These are phyloP conservation scores for Nyctibius grandis DNA, from an alignment of 2,797 vertebrate genomes.

Conservation along the genomic window DNA sequence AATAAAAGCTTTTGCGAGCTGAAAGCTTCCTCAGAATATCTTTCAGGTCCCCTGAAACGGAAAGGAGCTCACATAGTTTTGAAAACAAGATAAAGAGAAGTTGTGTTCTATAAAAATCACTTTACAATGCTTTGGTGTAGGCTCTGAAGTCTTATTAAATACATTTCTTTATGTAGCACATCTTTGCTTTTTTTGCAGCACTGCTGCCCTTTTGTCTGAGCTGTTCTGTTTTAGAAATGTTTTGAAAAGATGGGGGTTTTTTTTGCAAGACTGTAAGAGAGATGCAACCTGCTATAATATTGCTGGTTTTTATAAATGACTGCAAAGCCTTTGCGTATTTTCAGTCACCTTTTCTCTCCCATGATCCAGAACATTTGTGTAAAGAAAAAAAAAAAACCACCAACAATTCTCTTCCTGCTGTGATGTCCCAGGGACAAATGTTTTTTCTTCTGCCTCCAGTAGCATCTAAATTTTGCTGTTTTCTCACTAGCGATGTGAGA, in stretches of 20 bases:
- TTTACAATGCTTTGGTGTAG: not conserved
- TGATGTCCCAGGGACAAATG: constrained; percentile 1
- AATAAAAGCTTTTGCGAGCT: not conserved
- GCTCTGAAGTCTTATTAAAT: not conserved
- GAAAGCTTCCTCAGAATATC: not conserved
- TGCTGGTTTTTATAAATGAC: not conserved
- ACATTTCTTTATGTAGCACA: constrained; percentile 3
- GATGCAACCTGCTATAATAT: not conserved
- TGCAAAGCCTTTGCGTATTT: constrained; percentile 1
- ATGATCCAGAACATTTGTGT: not conserved
- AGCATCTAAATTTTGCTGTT: constrained; percentile 7
- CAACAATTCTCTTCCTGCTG: not conserved
- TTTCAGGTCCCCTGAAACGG: constrained; percentile 5
- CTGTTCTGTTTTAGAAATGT: not conserved
- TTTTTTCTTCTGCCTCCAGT: constrained; percentile 3
- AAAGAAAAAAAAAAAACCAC: not conserved
- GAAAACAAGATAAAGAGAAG: constrained; percentile 36
- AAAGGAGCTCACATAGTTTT: not conserved
- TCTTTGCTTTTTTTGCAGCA: not conserved
- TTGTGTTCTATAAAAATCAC: constrained; percentile 12
- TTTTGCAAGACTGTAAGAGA: not conserved
- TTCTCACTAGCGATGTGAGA: not conserved
- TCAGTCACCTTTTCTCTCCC: not conserved
- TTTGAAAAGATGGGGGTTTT: not conserved
- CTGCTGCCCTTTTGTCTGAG: constrained; percentile 21